Evolutionary conservation across 2,888 invertebrate species (phyloP).

Genomic region (Buathra laborator): DNA sequence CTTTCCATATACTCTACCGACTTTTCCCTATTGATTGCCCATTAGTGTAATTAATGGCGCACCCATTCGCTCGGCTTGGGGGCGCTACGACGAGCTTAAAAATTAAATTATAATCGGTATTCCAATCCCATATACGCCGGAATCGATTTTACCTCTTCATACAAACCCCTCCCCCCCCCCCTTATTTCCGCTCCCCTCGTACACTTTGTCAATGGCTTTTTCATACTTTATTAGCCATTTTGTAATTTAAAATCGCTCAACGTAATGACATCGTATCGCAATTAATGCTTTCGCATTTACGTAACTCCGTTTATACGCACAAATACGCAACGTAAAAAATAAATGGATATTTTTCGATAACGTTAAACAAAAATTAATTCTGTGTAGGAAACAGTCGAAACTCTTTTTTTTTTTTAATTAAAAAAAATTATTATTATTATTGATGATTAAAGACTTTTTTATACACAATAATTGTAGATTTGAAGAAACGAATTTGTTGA

Average conservation of each 20-base stretch:
- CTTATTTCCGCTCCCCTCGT: neutral
- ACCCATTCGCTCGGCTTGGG: conserved; percentile 66
- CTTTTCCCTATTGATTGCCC: conserved; percentile 79
- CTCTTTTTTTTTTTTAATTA: too few relatives aligned
- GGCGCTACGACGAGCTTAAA: conserved; percentile 69
- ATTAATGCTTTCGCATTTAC: neutral
- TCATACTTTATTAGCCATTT: neutral
- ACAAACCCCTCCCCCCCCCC: neutral
- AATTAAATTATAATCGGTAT: conserved; percentile 36
- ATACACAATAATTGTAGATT: too few relatives aligned
- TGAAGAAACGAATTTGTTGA: too few relatives aligned
- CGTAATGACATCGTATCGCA: neutral
- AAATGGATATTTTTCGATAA: too few relatives aligned
- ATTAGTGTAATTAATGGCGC: conserved; percentile 82
- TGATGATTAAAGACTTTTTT: too few relatives aligned
- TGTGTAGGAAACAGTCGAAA: too few relatives aligned
- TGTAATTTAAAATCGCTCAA: neutral
- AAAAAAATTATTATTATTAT: too few relatives aligned
- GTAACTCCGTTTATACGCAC: too few relatives aligned
- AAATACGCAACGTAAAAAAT: too few relatives aligned
- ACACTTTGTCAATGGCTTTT: neutral
- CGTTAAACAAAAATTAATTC: too few relatives aligned
- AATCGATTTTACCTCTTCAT: conserved; percentile 48
- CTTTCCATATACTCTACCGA: conserved; percentile 26
- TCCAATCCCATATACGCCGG: conserved; percentile 17